Conservation (phyloP, 2,113 vertebrate species). For the Otocyon megalotis region DNA sequence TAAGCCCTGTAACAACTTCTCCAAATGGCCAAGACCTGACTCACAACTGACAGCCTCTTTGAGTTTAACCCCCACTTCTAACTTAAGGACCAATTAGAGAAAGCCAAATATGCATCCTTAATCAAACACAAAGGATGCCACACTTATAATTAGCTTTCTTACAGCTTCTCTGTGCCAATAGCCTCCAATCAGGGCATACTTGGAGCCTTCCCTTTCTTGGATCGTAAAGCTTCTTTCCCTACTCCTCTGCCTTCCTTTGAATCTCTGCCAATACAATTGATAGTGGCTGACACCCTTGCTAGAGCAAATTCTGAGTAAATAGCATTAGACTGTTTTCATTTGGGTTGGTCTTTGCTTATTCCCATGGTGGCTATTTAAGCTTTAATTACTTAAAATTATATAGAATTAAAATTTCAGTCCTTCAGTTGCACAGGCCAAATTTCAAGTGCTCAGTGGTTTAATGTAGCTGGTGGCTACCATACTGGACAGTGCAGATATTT, state of each 20-base stretch:
- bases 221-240: background rate
- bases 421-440: background rate
- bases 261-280: background rate
- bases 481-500: background rate
- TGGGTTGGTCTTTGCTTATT: conserved; percentile 8
- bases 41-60: background rate
- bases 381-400: conserved; percentile 45
- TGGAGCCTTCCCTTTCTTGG: background rate
- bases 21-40: background rate
- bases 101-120: background rate
- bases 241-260: background rate
- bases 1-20: background rate
- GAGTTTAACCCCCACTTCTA: background rate
- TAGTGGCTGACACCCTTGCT: background rate
- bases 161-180: no score
- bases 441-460: background rate
- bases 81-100: background rate
- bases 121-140: background rate
- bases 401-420: background rate
- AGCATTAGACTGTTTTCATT: background rate
- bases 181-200: no score
- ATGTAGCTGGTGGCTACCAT: background rate
- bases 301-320: background rate
- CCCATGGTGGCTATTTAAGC: background rate
- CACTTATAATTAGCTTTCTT: background rate